Base-by-base conservation (phyloP, 2,113 vertebrate species). In the Labeo rohita region DNA sequence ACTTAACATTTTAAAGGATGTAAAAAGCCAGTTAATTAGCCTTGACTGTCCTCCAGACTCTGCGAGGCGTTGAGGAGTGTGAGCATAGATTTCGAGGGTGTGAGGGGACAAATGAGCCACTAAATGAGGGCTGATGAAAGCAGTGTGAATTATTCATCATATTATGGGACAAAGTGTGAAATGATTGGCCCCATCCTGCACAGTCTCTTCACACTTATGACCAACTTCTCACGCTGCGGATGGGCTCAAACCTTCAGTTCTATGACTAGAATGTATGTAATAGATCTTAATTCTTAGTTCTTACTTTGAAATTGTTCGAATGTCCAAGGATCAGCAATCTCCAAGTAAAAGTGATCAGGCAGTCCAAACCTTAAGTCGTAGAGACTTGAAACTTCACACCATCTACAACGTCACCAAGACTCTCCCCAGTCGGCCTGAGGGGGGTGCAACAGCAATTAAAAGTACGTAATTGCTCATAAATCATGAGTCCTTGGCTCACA, bases 121-220 rank as follows among this genome's bases (percentile, higher is more conserved):
- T 78, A 78, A 87, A 85, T 73, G 45, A 66, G 63, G 72, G 63
- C 39, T 74, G 86, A 87, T 87, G 74, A 85, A 84, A 83, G 72
- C 28, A 79, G 61, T 28, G 50, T 77, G 78, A 87, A 66, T 87
- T 84, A 87, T 85, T 77, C 83, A 83, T 85, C 83, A 72, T 74
- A 87, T 87, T 79, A 85, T 59, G 70, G 63, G 79, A 83, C 43
- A 34, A 34, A 66, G 78, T 83, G 84, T 78, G 79, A 87, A 83
- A 65, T 72, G 63, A 85, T 43, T 16, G 16, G 16, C 74, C 83
- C 66, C 21, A 61, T 52, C 49, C 56, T 54, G 47, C 15, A 18
- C n/a, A 45, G 72, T 47, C 77, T 70, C n/a, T 50, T 85, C 52
- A 78, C 83, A 83, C 77, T 78, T 43, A 83, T 4, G 7, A 45